Evolutionary conservation across 1,140 invertebrate species (phyloP).

Genomic region (Drosophila obscura): DNA sequence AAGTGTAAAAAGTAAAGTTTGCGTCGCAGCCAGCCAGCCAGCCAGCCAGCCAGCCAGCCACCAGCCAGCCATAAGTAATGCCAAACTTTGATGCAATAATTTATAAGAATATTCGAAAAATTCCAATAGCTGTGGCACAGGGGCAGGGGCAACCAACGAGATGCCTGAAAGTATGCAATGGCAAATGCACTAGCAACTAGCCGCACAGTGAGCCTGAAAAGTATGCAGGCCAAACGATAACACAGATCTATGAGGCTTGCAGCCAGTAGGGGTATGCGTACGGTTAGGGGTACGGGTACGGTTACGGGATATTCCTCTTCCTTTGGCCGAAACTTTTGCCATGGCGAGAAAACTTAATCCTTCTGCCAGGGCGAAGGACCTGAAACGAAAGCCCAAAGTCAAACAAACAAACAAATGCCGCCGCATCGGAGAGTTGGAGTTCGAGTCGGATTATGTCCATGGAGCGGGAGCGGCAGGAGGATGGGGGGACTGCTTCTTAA

Average conservation of each 20-base stretch:
- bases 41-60: constrained; percentile 25
- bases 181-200: constrained; percentile 54
- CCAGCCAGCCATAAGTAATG: constrained; percentile 41
- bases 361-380: constrained; percentile 10
- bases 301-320: neutral
- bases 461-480: constrained; percentile 8
- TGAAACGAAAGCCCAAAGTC: constrained; percentile 60
- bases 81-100: constrained; percentile 59
- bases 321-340: constrained; percentile 38
- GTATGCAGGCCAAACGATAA: constrained; percentile 33
- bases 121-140: constrained; percentile 40
- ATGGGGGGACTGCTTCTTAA: constrained; percentile 42
- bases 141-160: constrained; percentile 1
- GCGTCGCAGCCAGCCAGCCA: constrained; percentile 29
- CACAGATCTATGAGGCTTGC: constrained; percentile 15
- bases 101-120: constrained; percentile 58
- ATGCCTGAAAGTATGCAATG: constrained; percentile 72
- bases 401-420: constrained; percentile 73
- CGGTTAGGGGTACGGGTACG: constrained; percentile 8
- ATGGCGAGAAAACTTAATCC: constrained; percentile 71
- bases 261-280: constrained; percentile 2
- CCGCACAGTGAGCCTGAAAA: constrained; percentile 30
- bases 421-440: neutral
- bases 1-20: constrained; percentile 15
- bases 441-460: neutral